phyloP scores from a whole-genome alignment of 2,888 invertebrate species.

The Lochmaea crataegi region DNA sequence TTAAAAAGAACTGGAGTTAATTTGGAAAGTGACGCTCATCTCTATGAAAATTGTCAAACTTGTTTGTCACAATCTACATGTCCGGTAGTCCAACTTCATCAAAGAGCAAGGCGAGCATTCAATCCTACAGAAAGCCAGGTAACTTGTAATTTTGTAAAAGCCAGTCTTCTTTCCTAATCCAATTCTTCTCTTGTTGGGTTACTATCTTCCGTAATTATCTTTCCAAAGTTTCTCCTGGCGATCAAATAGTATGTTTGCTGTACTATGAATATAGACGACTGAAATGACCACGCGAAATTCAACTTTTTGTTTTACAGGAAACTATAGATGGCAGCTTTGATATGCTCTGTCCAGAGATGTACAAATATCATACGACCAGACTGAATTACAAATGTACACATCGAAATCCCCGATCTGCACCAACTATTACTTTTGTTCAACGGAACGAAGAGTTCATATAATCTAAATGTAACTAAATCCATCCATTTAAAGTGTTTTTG shows the following conservation, averaged over 20 bases:
- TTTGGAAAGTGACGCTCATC: conserved; percentile 48
- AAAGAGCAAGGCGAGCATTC: conserved; percentile 62
- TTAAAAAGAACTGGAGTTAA: conserved; percentile 64
- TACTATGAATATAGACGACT: no score
- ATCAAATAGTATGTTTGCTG: no score
- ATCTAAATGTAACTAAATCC: conserved; percentile 29
- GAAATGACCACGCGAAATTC: background rate
- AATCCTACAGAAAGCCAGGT: conserved; percentile 60
- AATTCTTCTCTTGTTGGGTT: no score
- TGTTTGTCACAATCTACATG: conserved; percentile 56
- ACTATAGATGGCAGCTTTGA: conserved; percentile 45
- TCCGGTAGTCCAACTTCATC: conserved; percentile 62
- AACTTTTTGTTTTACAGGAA: conserved; percentile 47
- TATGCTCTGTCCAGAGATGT: conserved; percentile 47
- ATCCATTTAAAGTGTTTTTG: conserved; percentile 41
- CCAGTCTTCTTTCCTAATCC: no score
- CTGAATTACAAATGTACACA: conserved; percentile 41
- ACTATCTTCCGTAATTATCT: no score
- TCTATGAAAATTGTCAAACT: conserved; percentile 44
- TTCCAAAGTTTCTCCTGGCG: no score
- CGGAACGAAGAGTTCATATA: conserved; percentile 44
- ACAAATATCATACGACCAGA: conserved; percentile 45
- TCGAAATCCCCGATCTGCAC: conserved; percentile 69
- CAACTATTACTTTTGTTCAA: conserved; percentile 70
- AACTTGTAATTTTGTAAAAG: conserved; percentile 1